Conservation (phyloP, 2,888 invertebrate genomes). For the Lathronympha strigana region DNA sequence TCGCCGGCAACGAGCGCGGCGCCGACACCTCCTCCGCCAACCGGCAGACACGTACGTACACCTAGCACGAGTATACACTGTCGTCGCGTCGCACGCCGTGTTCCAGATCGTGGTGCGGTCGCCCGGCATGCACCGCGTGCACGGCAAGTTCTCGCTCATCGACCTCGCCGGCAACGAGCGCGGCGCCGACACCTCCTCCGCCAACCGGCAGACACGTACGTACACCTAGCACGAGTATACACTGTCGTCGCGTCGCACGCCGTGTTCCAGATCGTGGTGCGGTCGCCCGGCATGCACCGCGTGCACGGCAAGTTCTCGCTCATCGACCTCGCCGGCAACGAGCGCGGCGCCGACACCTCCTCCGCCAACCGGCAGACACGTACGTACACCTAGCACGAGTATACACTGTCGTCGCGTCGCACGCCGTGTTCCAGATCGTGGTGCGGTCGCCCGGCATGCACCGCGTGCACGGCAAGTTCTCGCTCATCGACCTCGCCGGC, state of each 20-base stretch:
- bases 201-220: slow-evolving; percentile 95
- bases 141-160: slow-evolving; percentile 99
- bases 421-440: slow-evolving; percentile 99
- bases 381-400: no score
- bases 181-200: slow-evolving; percentile 98
- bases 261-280: slow-evolving; percentile 97
- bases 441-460: slow-evolving; percentile 90
- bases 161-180: slow-evolving; percentile 99
- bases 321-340: no score
- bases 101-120: slow-evolving; percentile 97
- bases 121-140: slow-evolving; percentile 91
- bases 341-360: no score
- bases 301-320: no score
- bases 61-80: no score
- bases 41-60: no score
- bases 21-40: slow-evolving; percentile 99
- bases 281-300: slow-evolving; percentile 81
- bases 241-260: neutral
- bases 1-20: slow-evolving; percentile 98
- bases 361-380: no score
- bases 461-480: slow-evolving; percentile 98
- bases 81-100: slow-evolving; percentile 99
- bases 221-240: slow-evolving; percentile 41
- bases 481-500: slow-evolving; percentile 98
- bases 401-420: no score